Evolutionary conservation across 2,797 vertebrate genomes (phyloP), one percentile per base, ranked within the genome.

Genomic region (Falco novaeseelandiae): DNA sequence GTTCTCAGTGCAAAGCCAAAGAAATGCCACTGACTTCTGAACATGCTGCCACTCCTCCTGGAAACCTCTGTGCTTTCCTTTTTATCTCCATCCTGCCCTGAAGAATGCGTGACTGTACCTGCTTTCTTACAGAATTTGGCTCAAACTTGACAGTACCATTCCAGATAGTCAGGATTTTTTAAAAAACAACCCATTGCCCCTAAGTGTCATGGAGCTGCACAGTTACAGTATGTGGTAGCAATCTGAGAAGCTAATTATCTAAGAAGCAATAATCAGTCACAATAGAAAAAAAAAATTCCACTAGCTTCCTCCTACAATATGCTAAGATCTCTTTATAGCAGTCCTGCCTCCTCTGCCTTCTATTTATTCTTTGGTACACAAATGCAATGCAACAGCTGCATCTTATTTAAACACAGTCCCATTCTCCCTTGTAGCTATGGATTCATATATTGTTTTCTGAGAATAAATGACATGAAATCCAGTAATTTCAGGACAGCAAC

Each of bases 331-430:
- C 63, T 88, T 69, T 26, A 44, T 3, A 91, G 58, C 14, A 86
- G 57, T 36, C 36, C 38, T 67, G 57, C 23, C 12, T 48, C 36
- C 48, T 46, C 38, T 19, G 22, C 44, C 44, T 84, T 90, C 72
- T 92, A 22, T 76, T 87, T 89, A 71, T 67, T 93, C 66, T 77
- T 89, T 51, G 58, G 36, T 85, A 71, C 10, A 0, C 34, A 92
- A 67, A 25, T 67, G 74, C 71, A 90, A n/a, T 22, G 32, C 23
- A 92, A 74, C 62, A 92, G 59, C 88, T 92, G 89, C 61, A 66
- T 94, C 88, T 91, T 97, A 46, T 48, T 87, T 86, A 94, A 96
- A 93, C 78, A 92, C 59, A 87, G 42, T 29, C 57, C 46, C 70
- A 48, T 80, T 93, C 69, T 95, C 49, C 70, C 38, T 72, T 4